Base-by-base conservation (phyloP, 2,797 vertebrate species). In the Allobates femoralis region DNA sequence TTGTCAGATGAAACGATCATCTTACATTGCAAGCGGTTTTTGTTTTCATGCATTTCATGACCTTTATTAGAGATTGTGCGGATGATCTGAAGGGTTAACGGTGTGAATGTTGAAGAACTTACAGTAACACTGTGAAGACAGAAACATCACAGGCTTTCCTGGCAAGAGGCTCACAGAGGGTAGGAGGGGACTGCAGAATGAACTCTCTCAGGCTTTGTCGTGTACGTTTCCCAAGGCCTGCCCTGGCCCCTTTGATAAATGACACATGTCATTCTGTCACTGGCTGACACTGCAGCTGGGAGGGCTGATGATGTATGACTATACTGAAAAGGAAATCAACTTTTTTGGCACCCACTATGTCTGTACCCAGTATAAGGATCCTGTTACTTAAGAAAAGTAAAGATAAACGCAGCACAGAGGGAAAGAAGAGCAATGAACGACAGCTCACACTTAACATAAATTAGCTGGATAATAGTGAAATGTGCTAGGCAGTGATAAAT, bases 241-340 rank as follows among this genome's bases (percentile, higher is more conserved):
- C 95, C 94, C 96, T 96, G 97, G 97, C 97, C 97, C 96, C 97
- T 97, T 98, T 99, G 98, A 99, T 99, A 99, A 99, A 99, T 99
- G 98, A 99, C 98, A 99, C 97, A 96, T 97, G 98, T 98, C 98
- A 99, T 99, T 99, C 97, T 99, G 98, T 99, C 98, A 98, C 96
- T 93, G 96, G 96, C 96, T 98, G 97, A 98, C 97, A 97, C 96
- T 95, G 97, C 97, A 97, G 96, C 96, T 97, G 97, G 97, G 98
- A 97, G 97, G 97, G 95, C 97, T 85, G 90, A 94, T 99, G 98
- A 99, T 99, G 96, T 96, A 99, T 98, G 96, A 95, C 96, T 94
- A 94, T 89, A 92, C 94, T 93, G 95, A 96, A 97, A 97, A 98
- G 97, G 98, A 98, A 99, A 96, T 95, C 94, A 98, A 98, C 96